These are phyloP conservation scores for Phyllotreta cruciferae DNA, from an alignment of 2,888 invertebrate genomes.

Conservation along the genomic window DNA sequence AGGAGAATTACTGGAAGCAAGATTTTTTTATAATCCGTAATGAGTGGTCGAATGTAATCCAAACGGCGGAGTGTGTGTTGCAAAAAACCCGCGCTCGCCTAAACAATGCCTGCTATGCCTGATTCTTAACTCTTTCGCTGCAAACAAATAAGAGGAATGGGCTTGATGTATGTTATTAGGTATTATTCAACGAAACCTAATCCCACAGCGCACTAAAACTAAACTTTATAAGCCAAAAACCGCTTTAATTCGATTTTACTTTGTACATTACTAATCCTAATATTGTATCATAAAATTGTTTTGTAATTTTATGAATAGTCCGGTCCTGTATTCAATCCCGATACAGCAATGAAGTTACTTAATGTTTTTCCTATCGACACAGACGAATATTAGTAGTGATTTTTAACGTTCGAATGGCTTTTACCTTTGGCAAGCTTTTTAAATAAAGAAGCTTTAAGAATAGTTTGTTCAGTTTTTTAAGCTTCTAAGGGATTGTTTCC, in stretches of 20 bases:
- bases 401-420: constrained; percentile 35
- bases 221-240: not conserved
- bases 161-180: constrained; percentile 1
- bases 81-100: constrained; percentile 48
- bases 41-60: constrained; percentile 49
- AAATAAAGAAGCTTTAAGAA: constrained; percentile 24
- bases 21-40: constrained; percentile 50
- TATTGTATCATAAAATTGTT: not conserved
- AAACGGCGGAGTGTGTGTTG: constrained; percentile 39
- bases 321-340: constrained; percentile 44
- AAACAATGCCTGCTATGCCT: constrained; percentile 49
- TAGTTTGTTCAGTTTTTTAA: constrained; percentile 26
- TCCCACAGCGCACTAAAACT: too few species aligned
- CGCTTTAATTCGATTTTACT: not conserved
- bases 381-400: constrained; percentile 37
- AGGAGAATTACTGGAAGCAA: constrained; percentile 44
- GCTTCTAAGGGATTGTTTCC: constrained; percentile 1
- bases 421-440: constrained; percentile 27
- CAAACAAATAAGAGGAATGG: constrained; percentile 39
- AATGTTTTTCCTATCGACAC: constrained; percentile 41
- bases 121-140: constrained; percentile 44
- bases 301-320: not conserved
- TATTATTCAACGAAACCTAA: not conserved
- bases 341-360: constrained; percentile 47
- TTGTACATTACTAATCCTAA: not conserved